Base-by-base conservation (phyloP, 2,113 vertebrate genomes). In the Mormyrus iriodes region DNA sequence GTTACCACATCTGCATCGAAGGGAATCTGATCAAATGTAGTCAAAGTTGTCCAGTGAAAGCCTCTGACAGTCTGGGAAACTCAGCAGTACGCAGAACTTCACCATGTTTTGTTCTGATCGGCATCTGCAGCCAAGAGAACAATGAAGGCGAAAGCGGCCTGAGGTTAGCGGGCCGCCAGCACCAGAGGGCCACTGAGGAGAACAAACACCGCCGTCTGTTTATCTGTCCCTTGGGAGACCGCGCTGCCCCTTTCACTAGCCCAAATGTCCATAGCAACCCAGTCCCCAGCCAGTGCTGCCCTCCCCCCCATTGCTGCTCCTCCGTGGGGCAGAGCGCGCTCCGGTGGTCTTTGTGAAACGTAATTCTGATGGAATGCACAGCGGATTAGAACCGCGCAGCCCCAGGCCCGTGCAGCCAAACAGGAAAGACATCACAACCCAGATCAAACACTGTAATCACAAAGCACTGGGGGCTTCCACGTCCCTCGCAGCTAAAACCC, bases 401-500 rank as follows among this genome's bases (percentile, higher is more conserved):
- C 89, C 24, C 48, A 49, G 88, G 88, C 55, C 49, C 83, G 9
- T 8, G 8, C 82, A 49, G 84, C 19, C 53, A 6, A 79, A 87
- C 89, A 89, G 89, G 73, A 79, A 39, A 87, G 89, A 76, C 85
- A 89, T 87, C 87, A 86, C 73, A 55, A 87, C 85, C 61, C 89
- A 73, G 85, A 89, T 87, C 89, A 53, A 87, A 86, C 61, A 52
- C 19, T 73, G 84, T 86, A 86, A 89, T 87, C 85, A 87, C 89
- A 89, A 79, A 76, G 84, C 84, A 49, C 13, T 39, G 88, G 88
- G 88, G 55, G 88, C n/a, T 88, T 88, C 83, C 88, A 31, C 82
- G 39, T 87, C 85, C 85, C 49, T 79, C 13, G 27, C 55, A 86
- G 83, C 83, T 86, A 69, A 89, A 86, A 69, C 27, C 89, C 89